These are phyloP conservation scores for Gymnoscopelus braueri DNA, from an alignment of 2,797 vertebrate species.

Conservation along the genomic window DNA sequence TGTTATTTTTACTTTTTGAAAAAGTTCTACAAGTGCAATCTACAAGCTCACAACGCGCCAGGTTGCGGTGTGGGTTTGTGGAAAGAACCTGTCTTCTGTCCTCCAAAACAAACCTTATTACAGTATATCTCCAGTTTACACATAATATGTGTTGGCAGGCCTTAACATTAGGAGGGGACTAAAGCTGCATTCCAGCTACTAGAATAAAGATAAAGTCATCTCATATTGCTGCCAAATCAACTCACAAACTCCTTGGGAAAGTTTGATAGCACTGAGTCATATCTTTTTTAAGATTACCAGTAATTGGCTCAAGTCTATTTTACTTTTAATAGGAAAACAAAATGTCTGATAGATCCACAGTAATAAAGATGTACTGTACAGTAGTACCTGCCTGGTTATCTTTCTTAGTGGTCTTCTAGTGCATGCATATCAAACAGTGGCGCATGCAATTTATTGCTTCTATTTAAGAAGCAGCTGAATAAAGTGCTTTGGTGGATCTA, in stretches of 20 bases:
- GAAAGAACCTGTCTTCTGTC: not conserved
- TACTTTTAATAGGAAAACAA: slow-evolving; percentile 18
- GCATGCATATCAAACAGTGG: not conserved
- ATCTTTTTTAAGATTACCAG: slow-evolving; percentile 40
- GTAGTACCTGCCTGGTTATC: not conserved
- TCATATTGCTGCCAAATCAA: slow-evolving; percentile 32
- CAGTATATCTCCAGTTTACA: slow-evolving; percentile 17
- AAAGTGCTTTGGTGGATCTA: slow-evolving; percentile 17
- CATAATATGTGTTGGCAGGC: slow-evolving; percentile 33
- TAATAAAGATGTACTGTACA: slow-evolving; percentile 24
- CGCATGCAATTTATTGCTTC: slow-evolving; percentile 16
- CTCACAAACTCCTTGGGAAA: slow-evolving; percentile 16
- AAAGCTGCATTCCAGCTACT: slow-evolving; percentile 9
- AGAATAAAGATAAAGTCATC: slow-evolving; percentile 48
- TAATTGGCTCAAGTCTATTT: slow-evolving; percentile 58
- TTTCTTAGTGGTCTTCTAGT: slow-evolving; percentile 17
- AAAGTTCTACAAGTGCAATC: too few species aligned
- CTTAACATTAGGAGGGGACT: slow-evolving; percentile 29
- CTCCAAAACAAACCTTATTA: slow-evolving; percentile 35
- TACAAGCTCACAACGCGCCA: too few species aligned
- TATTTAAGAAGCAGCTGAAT: slow-evolving; percentile 22
- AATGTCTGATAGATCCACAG: slow-evolving; percentile 28
- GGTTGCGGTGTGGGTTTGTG: not conserved
- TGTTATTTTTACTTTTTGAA: too few species aligned
- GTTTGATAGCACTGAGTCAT: not conserved